These are phyloP conservation scores for Brachionichthys hirsutus DNA, from an alignment of 2,113 vertebrate species.

Conservation along the genomic window DNA sequence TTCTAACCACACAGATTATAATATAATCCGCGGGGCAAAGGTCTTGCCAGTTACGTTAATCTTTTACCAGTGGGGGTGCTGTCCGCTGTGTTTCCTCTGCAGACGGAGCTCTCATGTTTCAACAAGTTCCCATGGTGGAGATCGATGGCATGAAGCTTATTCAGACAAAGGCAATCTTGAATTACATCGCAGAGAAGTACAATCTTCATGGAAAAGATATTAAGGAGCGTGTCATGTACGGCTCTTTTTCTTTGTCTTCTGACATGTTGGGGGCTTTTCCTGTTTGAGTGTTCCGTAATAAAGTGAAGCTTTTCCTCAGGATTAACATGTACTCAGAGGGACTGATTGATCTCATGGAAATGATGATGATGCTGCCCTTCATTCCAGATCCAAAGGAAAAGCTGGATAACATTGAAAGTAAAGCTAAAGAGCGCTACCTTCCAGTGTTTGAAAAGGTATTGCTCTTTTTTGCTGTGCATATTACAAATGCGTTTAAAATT, in stretches of 20 bases:
- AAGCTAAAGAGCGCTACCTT: constrained; percentile 80
- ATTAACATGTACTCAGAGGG: constrained; percentile 89
- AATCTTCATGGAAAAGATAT: constrained; percentile 85
- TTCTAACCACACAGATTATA: too few relatives aligned
- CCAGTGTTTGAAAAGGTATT: constrained; percentile 89
- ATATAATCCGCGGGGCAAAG: too few relatives aligned
- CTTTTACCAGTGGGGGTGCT: too few relatives aligned
- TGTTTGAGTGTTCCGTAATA: background rate
- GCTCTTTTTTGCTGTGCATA: background rate
- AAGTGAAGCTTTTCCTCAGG: constrained; percentile 62
- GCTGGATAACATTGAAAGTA: constrained; percentile 71
- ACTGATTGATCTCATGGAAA: constrained; percentile 80
- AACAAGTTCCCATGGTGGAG: constrained; percentile 90
- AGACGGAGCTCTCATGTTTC: constrained; percentile 84
- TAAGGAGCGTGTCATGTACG: constrained; percentile 85
- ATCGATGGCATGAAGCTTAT: constrained; percentile 91
- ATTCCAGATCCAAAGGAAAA: constrained; percentile 64
- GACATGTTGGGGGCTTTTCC: too few relatives aligned
- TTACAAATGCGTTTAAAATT: too few relatives aligned
- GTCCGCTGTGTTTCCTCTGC: background rate
- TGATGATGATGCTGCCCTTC: constrained; percentile 78
- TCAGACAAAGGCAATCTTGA: constrained; percentile 86
- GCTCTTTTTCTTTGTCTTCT: background rate
- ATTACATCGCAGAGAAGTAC: constrained; percentile 89
- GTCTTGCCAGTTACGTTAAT: too few relatives aligned